Evolutionary conservation across 2,797 vertebrate species (phyloP), one percentile per base, ranked within the genome.

Genomic region (Xenopus petersii): DNA sequence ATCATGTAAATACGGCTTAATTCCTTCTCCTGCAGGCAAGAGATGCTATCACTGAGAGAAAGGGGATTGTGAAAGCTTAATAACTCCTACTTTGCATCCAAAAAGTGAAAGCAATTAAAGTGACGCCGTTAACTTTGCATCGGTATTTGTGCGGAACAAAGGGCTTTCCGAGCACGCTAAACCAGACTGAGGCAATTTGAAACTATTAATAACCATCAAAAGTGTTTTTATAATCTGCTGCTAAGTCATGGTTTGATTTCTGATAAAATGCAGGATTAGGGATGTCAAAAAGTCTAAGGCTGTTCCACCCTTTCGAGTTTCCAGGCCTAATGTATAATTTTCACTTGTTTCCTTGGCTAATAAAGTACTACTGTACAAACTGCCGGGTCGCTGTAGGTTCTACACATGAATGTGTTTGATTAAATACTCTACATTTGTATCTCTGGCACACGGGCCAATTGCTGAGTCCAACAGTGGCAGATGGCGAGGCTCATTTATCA

Each of bases 1-100:
- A 82, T 86, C 81, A 74, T 77, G 84, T 83, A 86, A 86, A 87
- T 84, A 84, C 75, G 75, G 77, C 74, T 72, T 82, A 74, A 87
- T 86, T 84, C 83, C 82, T 80, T 82, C 81, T 84, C 82, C 83
- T 83, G 68, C 73, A 75, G 86, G 82, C 86, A 81, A 84, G 81
- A 85, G 85, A 83, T 82, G 73, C 55, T 84, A 81, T 86, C 84
- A 85, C 74, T 83, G 79, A 85, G 81, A 81, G 36, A 74, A 82
- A 80, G 82, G 21, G 86, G 86, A 81, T 81, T 83, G 84, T 82
- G 79, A 79, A 84, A 86, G 84, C 81, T 86, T 82, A 85, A 79
- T 80, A 72, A 82, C 58, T 74, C 46, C 73, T 81, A 81, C 26
- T 84, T 81, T 81, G 81, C 80, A 82, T 82, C 81, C 75, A 84